phyloP scores from a whole-genome alignment of 2,797 vertebrate genomes.

The Todus mexicanus region DNA sequence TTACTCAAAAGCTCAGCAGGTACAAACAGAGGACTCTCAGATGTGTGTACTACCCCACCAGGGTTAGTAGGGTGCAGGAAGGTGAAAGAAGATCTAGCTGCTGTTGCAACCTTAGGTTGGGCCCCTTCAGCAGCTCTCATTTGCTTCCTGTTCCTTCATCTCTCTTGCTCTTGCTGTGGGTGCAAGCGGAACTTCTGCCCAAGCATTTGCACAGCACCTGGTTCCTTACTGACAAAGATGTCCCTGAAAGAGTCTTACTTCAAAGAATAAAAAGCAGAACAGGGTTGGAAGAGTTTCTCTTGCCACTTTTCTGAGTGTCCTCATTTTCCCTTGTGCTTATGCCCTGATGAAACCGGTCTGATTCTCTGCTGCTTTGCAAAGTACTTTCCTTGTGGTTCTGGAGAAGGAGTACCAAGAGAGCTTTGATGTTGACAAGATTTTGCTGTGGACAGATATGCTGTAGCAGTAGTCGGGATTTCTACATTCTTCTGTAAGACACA shows the following conservation, averaged over 20 bases:
- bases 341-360: not conserved
- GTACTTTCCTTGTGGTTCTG: not conserved
- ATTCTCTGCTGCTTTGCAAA: not conserved
- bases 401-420: not conserved
- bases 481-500: not conserved
- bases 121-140: not conserved
- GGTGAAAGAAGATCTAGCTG: not conserved
- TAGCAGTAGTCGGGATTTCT: not conserved
- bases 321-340: not conserved
- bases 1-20: not conserved
- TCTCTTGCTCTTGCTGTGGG: not conserved
- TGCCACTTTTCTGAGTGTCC: not conserved
- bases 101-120: not conserved
- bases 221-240: not conserved
- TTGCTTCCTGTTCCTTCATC: not conserved
- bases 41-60: not conserved
- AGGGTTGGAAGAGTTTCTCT: not conserved
- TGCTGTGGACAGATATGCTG: not conserved
- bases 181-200: not conserved
- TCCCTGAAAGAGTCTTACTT: not conserved
- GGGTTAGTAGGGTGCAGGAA: not conserved
- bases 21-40: not conserved
- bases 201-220: not conserved
- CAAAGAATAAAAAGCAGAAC: not conserved
- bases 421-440: not conserved